Conservation (phyloP, 1,140 invertebrate species). For the Spodoptera frugiperda region DNA sequence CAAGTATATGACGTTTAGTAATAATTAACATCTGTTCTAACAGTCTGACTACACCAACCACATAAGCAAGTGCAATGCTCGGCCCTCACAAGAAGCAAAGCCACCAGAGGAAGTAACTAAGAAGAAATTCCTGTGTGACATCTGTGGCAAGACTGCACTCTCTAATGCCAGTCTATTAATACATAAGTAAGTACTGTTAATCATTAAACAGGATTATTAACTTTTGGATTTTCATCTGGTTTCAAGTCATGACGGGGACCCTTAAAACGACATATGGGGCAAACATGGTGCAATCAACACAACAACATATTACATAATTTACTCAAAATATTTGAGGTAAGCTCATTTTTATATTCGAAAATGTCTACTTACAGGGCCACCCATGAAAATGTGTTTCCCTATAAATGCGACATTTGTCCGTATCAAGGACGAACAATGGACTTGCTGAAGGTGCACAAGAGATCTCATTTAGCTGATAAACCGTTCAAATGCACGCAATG, state of each 20-base stretch:
- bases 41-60: slow-evolving; percentile 72
- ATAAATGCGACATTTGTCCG: slow-evolving; percentile 76
- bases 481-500: slow-evolving; percentile 78
- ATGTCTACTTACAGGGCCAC: slow-evolving; percentile 63
- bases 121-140: slow-evolving; percentile 77
- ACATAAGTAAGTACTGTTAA: slow-evolving; percentile 54
- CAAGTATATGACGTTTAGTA: no score
- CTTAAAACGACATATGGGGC: no score
- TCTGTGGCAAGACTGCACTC: slow-evolving; percentile 75
- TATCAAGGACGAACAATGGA: slow-evolving; percentile 77
- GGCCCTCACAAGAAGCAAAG: slow-evolving; percentile 51
- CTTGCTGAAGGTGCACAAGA: slow-evolving; percentile 74
- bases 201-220: slow-evolving; percentile 2
- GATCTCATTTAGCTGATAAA: slow-evolving; percentile 74
- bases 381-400: slow-evolving; percentile 77
- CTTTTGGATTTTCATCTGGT: no score
- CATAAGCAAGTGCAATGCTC: slow-evolving; percentile 63
- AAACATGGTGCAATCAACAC: not conserved
- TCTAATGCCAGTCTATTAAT: slow-evolving; percentile 73
- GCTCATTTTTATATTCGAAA: no score
- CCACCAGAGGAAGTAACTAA: slow-evolving; percentile 58
- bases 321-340: no score
- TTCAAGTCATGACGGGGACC: not conserved
- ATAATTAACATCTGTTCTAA: slow-evolving; percentile 50
- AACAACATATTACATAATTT: no score